These are phyloP conservation scores for Potorous gilbertii DNA, from an alignment of 2,797 vertebrate genomes.

Conservation along the genomic window DNA sequence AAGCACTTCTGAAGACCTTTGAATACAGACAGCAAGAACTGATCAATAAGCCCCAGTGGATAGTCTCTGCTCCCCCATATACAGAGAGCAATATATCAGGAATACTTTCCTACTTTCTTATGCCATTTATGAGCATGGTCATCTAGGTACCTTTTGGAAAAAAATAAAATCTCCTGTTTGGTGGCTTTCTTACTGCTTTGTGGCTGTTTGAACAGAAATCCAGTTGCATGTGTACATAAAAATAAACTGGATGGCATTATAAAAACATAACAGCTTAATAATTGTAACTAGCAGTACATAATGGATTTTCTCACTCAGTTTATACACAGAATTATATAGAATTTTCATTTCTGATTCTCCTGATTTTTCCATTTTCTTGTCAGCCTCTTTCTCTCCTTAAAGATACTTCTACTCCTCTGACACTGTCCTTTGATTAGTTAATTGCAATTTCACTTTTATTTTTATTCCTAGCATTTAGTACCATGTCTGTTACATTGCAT, in stretches of 20 bases:
- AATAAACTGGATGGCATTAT: accelerated
- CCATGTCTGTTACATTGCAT: background rate
- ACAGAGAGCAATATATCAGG: background rate
- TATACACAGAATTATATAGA: accelerated
- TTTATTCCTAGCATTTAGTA: background rate
- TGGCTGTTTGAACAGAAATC: no score
- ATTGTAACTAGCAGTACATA: background rate
- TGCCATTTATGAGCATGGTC: background rate
- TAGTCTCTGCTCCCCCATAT: constrained; percentile 57
- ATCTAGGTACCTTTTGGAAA: background rate
- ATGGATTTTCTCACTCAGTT: background rate
- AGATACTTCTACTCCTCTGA: background rate
- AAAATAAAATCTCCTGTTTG: background rate
- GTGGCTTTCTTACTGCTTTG: accelerated
- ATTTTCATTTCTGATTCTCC: background rate
- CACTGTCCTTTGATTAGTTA: background rate
- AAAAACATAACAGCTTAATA: background rate
- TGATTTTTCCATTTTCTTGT: background rate
- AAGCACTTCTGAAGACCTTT: constrained; percentile 70
- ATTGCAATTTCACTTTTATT: background rate
- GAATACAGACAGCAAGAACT: constrained; percentile 33
- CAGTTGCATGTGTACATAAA: background rate
- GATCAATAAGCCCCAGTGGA: constrained; percentile 59
- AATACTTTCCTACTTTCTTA: constrained; percentile 40
- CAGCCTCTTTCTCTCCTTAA: background rate